These are phyloP conservation scores for Lordiphosa collinella DNA, from an alignment of 1,140 invertebrate genomes.

Conservation along the genomic window DNA sequence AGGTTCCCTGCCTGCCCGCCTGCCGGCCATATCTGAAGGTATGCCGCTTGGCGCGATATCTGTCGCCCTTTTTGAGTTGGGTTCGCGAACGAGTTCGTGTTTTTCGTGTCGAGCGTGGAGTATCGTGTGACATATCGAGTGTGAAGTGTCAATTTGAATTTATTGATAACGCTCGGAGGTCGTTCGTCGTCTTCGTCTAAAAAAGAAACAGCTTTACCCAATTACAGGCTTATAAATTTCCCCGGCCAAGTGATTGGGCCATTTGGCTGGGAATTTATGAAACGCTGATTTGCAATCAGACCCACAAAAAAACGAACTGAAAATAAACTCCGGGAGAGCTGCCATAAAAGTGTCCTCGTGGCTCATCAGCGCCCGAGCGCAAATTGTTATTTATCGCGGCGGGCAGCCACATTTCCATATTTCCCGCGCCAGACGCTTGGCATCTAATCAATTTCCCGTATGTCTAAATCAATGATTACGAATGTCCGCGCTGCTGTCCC, in stretches of 20 bases:
- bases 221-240: slow-evolving; percentile 68
- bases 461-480: slow-evolving; percentile 77
- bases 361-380: slow-evolving; percentile 53
- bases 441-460: slow-evolving; percentile 69
- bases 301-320: too few species aligned
- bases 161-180: slow-evolving; percentile 77
- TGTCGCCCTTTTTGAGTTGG: slow-evolving; percentile 48
- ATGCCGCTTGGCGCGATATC: slow-evolving; percentile 16
- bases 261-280: slow-evolving; percentile 66
- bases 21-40: slow-evolving; percentile 1
- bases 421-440: slow-evolving; percentile 7
- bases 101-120: slow-evolving; percentile 44
- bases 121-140: slow-evolving; percentile 79
- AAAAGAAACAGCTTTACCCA: slow-evolving; percentile 32
- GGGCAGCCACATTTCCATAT: slow-evolving; percentile 24
- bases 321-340: slow-evolving; percentile 3
- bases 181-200: slow-evolving; percentile 5
- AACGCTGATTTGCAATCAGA: slow-evolving; percentile 69
- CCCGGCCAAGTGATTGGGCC: slow-evolving; percentile 49
- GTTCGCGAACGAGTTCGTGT: slow-evolving; percentile 35
- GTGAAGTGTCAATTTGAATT: slow-evolving; percentile 80
- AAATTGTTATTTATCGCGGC: slow-evolving; percentile 75
- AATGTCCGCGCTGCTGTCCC: slow-evolving; percentile 40
- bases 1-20: neutral
- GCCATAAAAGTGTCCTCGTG: slow-evolving; percentile 61